Evolutionary conservation across 1,140 invertebrate species (phyloP).

Genomic region (Protaetia brevitarsis): DNA sequence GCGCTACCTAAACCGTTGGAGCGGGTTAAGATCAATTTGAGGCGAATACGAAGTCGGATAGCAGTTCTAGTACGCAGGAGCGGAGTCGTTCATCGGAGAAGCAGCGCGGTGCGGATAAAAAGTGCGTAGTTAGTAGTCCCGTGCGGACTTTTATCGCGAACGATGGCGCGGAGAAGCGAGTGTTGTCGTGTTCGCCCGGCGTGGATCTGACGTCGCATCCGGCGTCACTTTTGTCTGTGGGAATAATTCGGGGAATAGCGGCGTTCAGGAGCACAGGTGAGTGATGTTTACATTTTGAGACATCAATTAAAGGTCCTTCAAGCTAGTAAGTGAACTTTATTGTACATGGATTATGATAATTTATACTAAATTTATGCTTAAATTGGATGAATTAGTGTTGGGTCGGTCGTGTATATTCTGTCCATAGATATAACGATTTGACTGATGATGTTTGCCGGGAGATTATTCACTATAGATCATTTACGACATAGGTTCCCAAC

Average conservation of each 20-base stretch:
- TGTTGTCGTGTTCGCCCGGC: constrained; percentile 36
- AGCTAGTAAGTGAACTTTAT: no score
- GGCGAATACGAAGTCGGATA: constrained; percentile 34
- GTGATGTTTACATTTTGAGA: neutral
- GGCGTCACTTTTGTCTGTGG: constrained; percentile 43
- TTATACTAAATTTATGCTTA: no score
- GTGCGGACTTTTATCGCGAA: neutral
- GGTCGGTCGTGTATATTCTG: no score
- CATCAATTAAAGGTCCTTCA: no score
- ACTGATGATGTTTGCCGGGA: no score
- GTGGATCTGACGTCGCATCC: constrained; percentile 44
- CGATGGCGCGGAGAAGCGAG: constrained; percentile 18
- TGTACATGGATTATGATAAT: no score
- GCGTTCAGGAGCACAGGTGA: constrained; percentile 30
- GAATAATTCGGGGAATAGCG: constrained; percentile 24
- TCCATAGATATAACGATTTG: no score
- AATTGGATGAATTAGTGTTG: no score
- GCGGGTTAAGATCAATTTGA: constrained; percentile 36
- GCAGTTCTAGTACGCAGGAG: constrained; percentile 38
- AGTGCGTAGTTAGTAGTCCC: neutral
- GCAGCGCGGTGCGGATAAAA: constrained; percentile 8
- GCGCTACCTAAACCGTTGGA: constrained; percentile 34
- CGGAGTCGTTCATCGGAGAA: constrained; percentile 27
- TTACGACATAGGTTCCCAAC: no score
- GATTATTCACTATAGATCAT: no score